Conservation (phyloP, 1,140 invertebrate genomes). For the Hylaeus volcanicus region DNA sequence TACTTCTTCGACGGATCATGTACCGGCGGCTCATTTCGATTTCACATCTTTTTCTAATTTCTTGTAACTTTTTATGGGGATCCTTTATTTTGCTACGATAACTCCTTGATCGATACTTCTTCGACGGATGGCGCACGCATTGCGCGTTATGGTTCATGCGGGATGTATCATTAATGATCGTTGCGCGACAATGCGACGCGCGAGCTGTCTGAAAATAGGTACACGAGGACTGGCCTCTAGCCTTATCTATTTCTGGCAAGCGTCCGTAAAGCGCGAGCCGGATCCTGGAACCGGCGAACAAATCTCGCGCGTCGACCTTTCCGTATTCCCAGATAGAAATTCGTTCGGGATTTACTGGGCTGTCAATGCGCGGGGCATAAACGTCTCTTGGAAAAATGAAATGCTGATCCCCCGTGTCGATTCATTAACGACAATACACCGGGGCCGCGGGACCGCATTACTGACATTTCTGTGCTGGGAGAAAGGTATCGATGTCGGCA, state of each 20-base stretch:
- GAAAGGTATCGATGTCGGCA: slow-evolving; percentile 57
- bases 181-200: slow-evolving; percentile 23
- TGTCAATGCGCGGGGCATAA: slow-evolving; percentile 27
- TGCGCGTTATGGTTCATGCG: neutral
- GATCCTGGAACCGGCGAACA: slow-evolving; percentile 3
- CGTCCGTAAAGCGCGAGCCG: neutral
- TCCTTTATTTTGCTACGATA: too few species aligned
- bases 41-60: too few species aligned
- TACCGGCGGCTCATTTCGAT: too few species aligned
- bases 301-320: neutral
- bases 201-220: slow-evolving; percentile 44
- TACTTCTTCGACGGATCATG: too few species aligned
- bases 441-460: slow-evolving; percentile 40
- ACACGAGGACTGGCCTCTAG: slow-evolving; percentile 1
- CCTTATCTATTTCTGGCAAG: slow-evolving; percentile 20
- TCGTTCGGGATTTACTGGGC: slow-evolving; percentile 29
- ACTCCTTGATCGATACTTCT: too few species aligned
- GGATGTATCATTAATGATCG: slow-evolving; percentile 45
- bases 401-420: slow-evolving; percentile 32
- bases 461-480: slow-evolving; percentile 55
- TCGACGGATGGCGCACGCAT: too few species aligned
- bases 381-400: slow-evolving; percentile 47
- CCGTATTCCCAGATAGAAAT: neutral
- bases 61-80: too few species aligned
- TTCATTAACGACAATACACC: slow-evolving; percentile 58